Base-by-base conservation (phyloP, 1,140 invertebrate species). In the Aphelinus atriplicis region DNA sequence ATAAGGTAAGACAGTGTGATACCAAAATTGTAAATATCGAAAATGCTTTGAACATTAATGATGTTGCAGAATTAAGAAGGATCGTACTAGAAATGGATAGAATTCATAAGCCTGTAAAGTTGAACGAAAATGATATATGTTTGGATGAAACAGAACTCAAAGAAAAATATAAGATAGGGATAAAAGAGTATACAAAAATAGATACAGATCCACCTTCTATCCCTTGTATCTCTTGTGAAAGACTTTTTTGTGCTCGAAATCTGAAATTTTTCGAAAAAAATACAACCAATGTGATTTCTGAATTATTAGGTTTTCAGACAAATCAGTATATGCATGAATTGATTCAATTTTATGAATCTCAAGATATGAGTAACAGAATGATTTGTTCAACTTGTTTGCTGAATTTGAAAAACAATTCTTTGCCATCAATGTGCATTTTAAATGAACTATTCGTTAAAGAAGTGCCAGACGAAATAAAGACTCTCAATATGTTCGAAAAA, bases 401-500 rank as follows among this genome's bases (percentile, higher is more conserved):
- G 1, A 76, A 77, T 71, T 76, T 78, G 71, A 58, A 71, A 57
- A 43, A 42, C 61, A 64, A 75, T 61, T 10, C 43, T 65, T 45
- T 75, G 3, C 76, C 79, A 46, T 55, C 69, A 50, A 71, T 58
- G 10, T 77, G 75, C 63, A 76, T 75, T 60, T 71, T 80, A 53
- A 80, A 81, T 69, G 72, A 77, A 53, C 55, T 81, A 2, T 42
- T 70, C 53, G 50, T 69, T 47, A 42, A 10, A 51, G 47, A 70
- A 7, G 50, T 62, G 7, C 78, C 80, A 55, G 3, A 74, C 9
- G 76, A 72, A 68, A 67, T 84, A 64, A 3, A 46, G 45, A 45
- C 10, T 26, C 73, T 83, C 56, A 82, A 82, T 77, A 70, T 77
- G 47, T 79, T 77, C 64, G 80, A 82, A 71, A 80, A 80, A 73